Evolutionary conservation across 2,113 vertebrate genomes (phyloP).

Genomic region (Emberiza fucata): DNA sequence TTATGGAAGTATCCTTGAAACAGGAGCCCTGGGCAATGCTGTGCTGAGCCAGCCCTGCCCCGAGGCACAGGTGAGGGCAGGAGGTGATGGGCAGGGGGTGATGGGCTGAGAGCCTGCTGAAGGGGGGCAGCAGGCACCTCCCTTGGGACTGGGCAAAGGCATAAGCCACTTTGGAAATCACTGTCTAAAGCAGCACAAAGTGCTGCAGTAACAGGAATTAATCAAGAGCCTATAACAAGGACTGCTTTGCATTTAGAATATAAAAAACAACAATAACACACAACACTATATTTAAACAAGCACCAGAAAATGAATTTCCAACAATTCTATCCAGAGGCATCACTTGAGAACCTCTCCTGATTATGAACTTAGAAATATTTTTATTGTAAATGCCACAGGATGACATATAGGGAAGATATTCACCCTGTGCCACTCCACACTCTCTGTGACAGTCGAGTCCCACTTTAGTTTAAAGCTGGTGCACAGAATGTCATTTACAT

Average conservation of each 20-base stretch:
- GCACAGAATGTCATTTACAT: slow-evolving; percentile 35
- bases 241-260: not conserved
- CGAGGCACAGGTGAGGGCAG: not conserved
- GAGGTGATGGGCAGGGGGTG: no score
- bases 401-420: slow-evolving; percentile 33
- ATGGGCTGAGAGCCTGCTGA: not conserved
- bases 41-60: not conserved
- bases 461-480: slow-evolving; percentile 17
- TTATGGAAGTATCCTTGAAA: not conserved
- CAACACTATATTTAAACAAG: not conserved
- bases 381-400: slow-evolving; percentile 38
- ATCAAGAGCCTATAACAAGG: not conserved
- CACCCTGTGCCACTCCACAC: not conserved
- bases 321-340: not conserved
- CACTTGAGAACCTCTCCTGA: slow-evolving; percentile 31
- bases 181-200: not conserved
- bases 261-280: not conserved
- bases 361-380: slow-evolving; percentile 27
- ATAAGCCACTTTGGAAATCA: not conserved
- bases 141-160: not conserved
- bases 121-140: not conserved
- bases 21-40: not conserved
- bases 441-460: not conserved
- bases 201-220: not conserved
- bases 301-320: not conserved